Conservation (phyloP, 1,140 invertebrate species). For the Cydia pomonella region DNA sequence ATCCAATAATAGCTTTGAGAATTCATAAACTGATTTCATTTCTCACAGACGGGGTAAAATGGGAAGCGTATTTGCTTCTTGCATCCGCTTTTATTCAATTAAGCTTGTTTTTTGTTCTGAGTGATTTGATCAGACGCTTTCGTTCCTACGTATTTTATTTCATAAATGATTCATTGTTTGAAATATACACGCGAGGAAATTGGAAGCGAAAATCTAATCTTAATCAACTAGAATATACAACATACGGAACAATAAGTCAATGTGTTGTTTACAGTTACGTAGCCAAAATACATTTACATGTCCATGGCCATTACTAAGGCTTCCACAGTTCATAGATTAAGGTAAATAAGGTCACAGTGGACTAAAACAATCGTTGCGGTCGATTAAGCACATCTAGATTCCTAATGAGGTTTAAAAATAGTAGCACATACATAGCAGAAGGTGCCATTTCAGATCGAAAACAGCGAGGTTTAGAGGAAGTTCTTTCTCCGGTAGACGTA, state of each 20-base stretch:
- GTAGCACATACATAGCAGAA: background rate
- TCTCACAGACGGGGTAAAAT: background rate
- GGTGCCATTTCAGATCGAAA: too few relatives aligned
- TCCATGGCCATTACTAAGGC: background rate
- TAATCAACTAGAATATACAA: background rate
- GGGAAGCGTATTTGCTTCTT: background rate
- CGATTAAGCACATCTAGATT: background rate
- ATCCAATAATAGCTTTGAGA: background rate
- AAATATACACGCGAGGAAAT: background rate
- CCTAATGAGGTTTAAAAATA: background rate
- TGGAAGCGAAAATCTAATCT: background rate
- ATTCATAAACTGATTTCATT: conserved; percentile 18
- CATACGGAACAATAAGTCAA: background rate
- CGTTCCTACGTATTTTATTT: background rate
- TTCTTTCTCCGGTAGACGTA: too few relatives aligned
- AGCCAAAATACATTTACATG: background rate
- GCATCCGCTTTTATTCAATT: background rate
- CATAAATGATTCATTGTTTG: conserved; percentile 1
- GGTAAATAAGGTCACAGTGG: conserved; percentile 4
- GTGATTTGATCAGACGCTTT: background rate
- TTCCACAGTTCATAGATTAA: conserved; percentile 11
- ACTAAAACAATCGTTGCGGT: background rate
- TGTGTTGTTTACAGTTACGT: background rate
- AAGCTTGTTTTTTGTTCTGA: background rate
- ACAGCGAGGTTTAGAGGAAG: too few relatives aligned